Evolutionary conservation across 2,888 invertebrate genomes (phyloP).

Genomic region (Ophion obscuratus): DNA sequence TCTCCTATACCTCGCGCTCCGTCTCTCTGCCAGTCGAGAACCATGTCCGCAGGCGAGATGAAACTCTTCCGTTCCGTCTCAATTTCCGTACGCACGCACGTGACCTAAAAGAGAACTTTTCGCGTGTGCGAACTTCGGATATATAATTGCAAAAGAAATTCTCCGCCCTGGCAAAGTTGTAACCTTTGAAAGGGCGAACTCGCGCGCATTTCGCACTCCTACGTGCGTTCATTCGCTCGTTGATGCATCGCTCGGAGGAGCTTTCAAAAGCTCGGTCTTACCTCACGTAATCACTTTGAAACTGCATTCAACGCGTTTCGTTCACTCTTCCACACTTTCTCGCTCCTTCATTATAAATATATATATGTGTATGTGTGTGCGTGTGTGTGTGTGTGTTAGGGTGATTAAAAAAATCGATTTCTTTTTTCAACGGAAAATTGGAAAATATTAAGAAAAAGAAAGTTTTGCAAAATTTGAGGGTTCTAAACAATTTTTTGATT

Average conservation of each 20-base stretch:
- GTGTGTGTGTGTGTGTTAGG: too few species aligned
- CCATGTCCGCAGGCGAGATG: background rate
- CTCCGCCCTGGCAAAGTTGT: conserved; percentile 39
- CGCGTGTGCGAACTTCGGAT: conserved; percentile 9
- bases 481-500: too few species aligned
- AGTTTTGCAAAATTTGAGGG: too few species aligned
- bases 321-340: background rate
- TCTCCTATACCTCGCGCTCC: background rate
- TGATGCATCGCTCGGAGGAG: conserved; percentile 9
- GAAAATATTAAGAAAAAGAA: too few species aligned
- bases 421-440: too few species aligned
- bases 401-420: too few species aligned
- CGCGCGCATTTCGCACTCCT: background rate
- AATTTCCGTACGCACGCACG: background rate
- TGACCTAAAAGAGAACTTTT: background rate
- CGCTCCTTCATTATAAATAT: too few species aligned
- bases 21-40: background rate
- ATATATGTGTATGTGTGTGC: too few species aligned
- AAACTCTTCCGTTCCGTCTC: background rate
- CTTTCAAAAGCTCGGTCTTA: conserved; percentile 34
- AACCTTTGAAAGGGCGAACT: background rate
- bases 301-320: conserved; percentile 15
- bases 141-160: conserved; percentile 52
- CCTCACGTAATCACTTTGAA: conserved; percentile 17
- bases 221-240: background rate